Conservation (phyloP, 2,888 invertebrate species). For the Ferrisia virgata region DNA sequence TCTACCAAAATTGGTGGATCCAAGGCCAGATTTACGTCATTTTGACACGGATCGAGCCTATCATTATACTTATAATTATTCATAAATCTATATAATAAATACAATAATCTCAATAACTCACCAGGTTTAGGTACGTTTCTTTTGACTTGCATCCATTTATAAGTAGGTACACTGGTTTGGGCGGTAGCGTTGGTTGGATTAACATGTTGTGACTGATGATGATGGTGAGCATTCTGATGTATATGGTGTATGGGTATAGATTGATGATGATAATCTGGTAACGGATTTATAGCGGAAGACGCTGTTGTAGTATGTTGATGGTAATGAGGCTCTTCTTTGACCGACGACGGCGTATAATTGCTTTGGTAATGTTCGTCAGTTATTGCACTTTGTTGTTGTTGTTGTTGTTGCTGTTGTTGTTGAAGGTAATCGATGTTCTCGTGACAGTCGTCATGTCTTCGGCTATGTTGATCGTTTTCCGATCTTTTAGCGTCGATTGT, state of each 20-base stretch:
- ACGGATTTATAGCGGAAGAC: slow-evolving; percentile 35
- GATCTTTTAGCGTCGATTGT: slow-evolving; percentile 17
- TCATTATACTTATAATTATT: too few relatives aligned
- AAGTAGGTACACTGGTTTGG: slow-evolving; percentile 70
- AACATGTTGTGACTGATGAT: slow-evolving; percentile 50
- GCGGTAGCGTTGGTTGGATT: neutral
- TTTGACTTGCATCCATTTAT: slow-evolving; percentile 99
- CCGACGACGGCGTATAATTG: neutral
- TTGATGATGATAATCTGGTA: slow-evolving; percentile 51
- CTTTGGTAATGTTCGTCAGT: slow-evolving; percentile 35
- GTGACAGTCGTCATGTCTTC: neutral
- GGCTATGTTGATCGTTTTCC: slow-evolving; percentile 53
- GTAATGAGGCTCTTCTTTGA: slow-evolving; percentile 39
- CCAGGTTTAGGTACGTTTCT: slow-evolving; percentile 93
- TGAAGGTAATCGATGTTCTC: slow-evolving; percentile 35
- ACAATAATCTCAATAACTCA: slow-evolving; percentile 58
- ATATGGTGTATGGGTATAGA: slow-evolving; percentile 52
- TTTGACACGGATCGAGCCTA: too few relatives aligned
- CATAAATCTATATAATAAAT: neutral
- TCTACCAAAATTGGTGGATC: too few relatives aligned
- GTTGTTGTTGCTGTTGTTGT: too few relatives aligned
- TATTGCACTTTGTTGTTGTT: slow-evolving; percentile 35
- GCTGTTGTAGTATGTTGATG: slow-evolving; percentile 1
- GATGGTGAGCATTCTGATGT: slow-evolving; percentile 52
- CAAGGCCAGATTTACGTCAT: too few relatives aligned